A percentile compares a stretch with the other conserved stretches of the same genome.
Evolutionary conservation across 2,888 invertebrate genomes (phyloP).

Genomic region (Dynastes tityus): DNA sequence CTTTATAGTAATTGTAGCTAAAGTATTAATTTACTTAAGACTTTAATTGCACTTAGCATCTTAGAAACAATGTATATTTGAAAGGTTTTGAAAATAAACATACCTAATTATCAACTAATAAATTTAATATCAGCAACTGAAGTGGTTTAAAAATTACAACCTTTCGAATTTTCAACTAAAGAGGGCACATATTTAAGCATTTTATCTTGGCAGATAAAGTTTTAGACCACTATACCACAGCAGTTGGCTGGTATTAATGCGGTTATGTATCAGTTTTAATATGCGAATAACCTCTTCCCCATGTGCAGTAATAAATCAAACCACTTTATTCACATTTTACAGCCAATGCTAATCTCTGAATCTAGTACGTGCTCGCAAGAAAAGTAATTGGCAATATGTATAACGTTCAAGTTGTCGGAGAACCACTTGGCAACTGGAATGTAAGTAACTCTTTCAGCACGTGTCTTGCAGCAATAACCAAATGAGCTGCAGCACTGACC

Average conservation of each 20-base stretch:
- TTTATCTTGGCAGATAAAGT: neutral
- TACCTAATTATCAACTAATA: too few species aligned
- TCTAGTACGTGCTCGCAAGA: conserved; percentile 44
- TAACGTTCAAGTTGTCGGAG: conserved; percentile 30
- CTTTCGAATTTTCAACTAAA: neutral
- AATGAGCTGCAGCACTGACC: conserved; percentile 45
- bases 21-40: too few species aligned
- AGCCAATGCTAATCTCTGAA: conserved; percentile 45
- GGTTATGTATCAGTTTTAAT: conserved; percentile 39
- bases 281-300: conserved; percentile 45
- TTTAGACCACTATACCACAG: neutral
- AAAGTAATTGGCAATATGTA: conserved; percentile 46
- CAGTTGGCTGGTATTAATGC: conserved; percentile 21
- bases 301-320: conserved; percentile 44
- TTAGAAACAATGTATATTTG: too few species aligned
- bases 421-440: conserved; percentile 43
- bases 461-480: conserved; percentile 44
- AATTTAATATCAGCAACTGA: neutral
- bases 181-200: too few species aligned
- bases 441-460: conserved; percentile 45
- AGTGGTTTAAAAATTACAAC: neutral
- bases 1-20: too few species aligned
- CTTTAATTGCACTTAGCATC: too few species aligned
- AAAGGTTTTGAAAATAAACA: too few species aligned
- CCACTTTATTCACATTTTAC: conserved; percentile 45